These are phyloP conservation scores for Trinectes maculatus DNA, from an alignment of 2,113 vertebrate species.

Conservation along the genomic window DNA sequence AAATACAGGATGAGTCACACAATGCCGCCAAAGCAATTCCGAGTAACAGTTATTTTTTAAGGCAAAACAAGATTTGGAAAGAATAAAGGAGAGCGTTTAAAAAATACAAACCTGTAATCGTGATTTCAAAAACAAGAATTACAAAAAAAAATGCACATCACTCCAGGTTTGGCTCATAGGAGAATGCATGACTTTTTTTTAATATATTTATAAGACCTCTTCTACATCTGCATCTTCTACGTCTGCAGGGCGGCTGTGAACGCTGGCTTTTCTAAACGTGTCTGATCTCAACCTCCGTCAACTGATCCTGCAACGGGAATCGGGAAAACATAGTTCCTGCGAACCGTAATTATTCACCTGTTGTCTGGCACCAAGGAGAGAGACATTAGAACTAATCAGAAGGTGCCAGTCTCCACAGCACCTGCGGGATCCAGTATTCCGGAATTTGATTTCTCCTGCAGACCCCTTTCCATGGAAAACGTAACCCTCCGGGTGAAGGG, in stretches of 20 bases:
- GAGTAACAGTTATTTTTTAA: too few relatives aligned
- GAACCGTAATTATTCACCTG: slow-evolving; percentile 61
- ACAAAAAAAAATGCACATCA: too few relatives aligned
- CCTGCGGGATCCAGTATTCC: slow-evolving; percentile 36
- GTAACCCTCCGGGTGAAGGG: slow-evolving; percentile 49
- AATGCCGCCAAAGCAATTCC: too few relatives aligned
- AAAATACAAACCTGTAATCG: too few relatives aligned
- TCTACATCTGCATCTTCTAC: slow-evolving; percentile 14
- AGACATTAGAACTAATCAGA: slow-evolving; percentile 57
- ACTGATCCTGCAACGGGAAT: slow-evolving; percentile 15
- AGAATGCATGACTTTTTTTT: neutral
- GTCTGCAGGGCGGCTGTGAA: neutral
- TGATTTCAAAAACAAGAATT: too few relatives aligned
- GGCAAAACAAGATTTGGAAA: too few relatives aligned
- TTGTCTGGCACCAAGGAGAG: slow-evolving; percentile 48
- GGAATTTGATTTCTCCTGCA: slow-evolving; percentile 56
- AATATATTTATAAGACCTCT: neutral
- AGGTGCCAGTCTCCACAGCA: slow-evolving; percentile 52
- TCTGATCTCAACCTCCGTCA: slow-evolving; percentile 26
- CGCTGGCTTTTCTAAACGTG: slow-evolving; percentile 9
- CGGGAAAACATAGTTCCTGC: slow-evolving; percentile 17
- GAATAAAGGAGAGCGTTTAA: too few relatives aligned
- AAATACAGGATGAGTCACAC: too few relatives aligned
- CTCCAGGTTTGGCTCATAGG: neutral
- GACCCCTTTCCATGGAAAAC: slow-evolving; percentile 34